phyloP scores from a whole-genome alignment of 1,140 invertebrate species.

The Dufourea novaeangliae region DNA sequence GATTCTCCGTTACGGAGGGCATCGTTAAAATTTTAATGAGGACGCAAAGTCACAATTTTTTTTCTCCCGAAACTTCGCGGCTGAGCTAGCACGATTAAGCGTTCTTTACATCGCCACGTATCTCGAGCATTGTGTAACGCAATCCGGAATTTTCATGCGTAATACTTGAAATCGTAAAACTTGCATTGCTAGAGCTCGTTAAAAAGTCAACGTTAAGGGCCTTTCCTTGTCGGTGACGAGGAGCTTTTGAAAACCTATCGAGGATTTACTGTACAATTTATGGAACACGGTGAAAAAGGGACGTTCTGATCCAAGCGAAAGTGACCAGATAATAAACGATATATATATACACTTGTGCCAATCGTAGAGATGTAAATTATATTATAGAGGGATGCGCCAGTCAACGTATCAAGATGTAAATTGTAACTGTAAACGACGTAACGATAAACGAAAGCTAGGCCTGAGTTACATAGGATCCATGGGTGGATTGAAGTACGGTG shows the following conservation, averaged over 20 bases:
- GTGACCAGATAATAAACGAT: constrained; percentile 4
- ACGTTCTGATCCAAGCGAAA: neutral
- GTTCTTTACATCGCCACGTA: too few species aligned
- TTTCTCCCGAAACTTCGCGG: constrained; percentile 2
- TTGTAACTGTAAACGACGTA: constrained; percentile 53
- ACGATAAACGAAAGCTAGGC: constrained; percentile 67
- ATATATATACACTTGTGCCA: neutral
- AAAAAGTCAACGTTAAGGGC: too few species aligned
- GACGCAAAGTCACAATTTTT: constrained; percentile 9
- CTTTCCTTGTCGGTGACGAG: too few species aligned
- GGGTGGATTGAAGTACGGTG: neutral
- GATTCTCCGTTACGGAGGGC: neutral
- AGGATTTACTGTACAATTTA: too few species aligned
- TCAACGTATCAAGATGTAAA: neutral
- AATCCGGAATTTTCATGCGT: too few species aligned
- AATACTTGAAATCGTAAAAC: too few species aligned
- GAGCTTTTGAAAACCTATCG: too few species aligned
- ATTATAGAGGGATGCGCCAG: neutral
- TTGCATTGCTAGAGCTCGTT: too few species aligned
- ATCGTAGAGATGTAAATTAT: neutral
- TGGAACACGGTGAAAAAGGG: too few species aligned
- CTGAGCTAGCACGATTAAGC: neutral
- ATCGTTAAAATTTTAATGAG: constrained; percentile 30
- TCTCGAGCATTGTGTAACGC: neutral
- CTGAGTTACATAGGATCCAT: constrained; percentile 59